Evolutionary conservation across 2,888 invertebrate genomes (phyloP).

Genomic region (Nephrotoma flavescens): DNA sequence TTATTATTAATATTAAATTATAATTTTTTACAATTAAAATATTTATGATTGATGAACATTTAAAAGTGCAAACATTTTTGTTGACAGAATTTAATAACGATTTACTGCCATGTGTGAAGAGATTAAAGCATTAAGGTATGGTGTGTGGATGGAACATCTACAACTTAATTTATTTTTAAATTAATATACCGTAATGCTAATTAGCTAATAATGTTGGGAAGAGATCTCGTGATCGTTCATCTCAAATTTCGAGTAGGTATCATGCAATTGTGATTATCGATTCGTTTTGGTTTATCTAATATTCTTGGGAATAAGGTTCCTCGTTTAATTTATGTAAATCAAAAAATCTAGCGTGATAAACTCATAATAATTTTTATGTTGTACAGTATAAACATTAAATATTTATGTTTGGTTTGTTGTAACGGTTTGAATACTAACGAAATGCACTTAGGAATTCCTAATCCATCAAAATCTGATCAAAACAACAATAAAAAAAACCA

Average conservation of each 20-base stretch:
- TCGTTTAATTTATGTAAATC: background rate
- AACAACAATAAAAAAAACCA: background rate
- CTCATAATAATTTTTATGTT: background rate
- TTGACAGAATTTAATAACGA: background rate
- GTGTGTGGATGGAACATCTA: background rate
- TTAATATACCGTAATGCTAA: background rate
- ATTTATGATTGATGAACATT: background rate
- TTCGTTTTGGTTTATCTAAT: background rate
- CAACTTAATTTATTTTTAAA: background rate
- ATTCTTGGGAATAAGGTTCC: background rate
- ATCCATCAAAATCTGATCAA: background rate
- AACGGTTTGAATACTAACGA: background rate
- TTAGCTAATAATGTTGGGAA: background rate
- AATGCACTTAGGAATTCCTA: background rate
- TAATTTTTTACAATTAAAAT: background rate
- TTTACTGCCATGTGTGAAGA: background rate
- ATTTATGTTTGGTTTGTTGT: background rate
- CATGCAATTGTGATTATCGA: too few relatives aligned
- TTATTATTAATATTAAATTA: background rate
- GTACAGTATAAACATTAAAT: background rate
- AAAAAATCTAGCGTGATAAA: background rate
- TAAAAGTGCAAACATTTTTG: background rate
- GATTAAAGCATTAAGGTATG: background rate
- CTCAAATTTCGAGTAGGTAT: too few relatives aligned
- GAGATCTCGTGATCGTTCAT: background rate